These are phyloP conservation scores for Himalopsyche japonica DNA, from an alignment of 2,888 invertebrate genomes.

Conservation along the genomic window DNA sequence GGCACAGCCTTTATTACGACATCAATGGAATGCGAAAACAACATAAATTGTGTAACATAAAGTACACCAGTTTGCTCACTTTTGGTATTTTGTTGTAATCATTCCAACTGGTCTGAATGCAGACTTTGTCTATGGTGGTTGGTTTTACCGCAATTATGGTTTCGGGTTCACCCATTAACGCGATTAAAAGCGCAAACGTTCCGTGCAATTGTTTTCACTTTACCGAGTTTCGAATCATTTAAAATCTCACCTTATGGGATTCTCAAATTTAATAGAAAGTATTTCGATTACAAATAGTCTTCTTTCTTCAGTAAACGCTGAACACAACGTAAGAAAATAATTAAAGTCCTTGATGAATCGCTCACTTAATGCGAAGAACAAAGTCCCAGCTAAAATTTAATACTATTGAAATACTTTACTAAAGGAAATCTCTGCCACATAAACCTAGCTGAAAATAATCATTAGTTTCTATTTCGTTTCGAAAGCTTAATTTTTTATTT, in stretches of 20 bases:
- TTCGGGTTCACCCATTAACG: constrained; percentile 32
- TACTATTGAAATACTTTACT: too few species aligned
- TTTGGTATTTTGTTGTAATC: not conserved
- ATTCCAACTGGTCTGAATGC: not conserved
- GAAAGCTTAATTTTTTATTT: too few species aligned
- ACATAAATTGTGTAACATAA: not conserved
- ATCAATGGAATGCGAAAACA: not conserved
- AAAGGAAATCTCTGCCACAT: too few species aligned
- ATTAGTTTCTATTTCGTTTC: too few species aligned
- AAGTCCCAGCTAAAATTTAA: too few species aligned
- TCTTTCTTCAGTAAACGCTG: not conserved
- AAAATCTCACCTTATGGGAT: not conserved
- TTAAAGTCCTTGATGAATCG: not conserved
- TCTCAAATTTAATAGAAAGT: not conserved
- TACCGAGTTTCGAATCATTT: constrained; percentile 7
- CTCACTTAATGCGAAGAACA: not conserved
- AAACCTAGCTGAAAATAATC: too few species aligned
- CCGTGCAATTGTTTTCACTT: constrained; percentile 29
- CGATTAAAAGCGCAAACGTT: constrained; percentile 32
- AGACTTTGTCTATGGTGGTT: not conserved
- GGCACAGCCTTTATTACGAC: not conserved
- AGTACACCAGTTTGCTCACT: not conserved
- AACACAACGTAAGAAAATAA: not conserved
- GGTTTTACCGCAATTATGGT: constrained; percentile 34
- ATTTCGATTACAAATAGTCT: not conserved